These are phyloP conservation scores for Copidosoma aretas DNA, from an alignment of 2,888 invertebrate genomes.

Conservation along the genomic window DNA sequence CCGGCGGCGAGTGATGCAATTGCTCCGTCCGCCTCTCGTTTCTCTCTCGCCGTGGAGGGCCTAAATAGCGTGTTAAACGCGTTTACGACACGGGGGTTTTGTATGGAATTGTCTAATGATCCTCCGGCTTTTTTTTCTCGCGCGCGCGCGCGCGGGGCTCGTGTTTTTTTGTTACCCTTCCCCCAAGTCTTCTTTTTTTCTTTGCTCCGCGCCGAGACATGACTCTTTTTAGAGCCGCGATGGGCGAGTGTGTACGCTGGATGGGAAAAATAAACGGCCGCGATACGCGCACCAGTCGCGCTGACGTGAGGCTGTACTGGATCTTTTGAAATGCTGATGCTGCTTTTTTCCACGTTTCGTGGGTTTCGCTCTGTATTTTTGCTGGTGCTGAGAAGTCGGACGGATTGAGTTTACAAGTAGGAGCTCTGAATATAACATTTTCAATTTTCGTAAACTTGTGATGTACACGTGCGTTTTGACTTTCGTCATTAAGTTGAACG, in stretches of 20 bases:
- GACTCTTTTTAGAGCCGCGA: background rate
- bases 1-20: background rate
- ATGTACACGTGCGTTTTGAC: too few species aligned
- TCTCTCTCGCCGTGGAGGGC: constrained; percentile 1
- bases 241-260: background rate
- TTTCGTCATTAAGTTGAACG: too few species aligned
- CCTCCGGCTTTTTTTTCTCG: constrained; percentile 19
- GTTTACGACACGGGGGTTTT: constrained; percentile 25
- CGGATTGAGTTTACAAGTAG: too few species aligned
- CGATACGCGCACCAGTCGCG: background rate
- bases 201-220: too few species aligned
- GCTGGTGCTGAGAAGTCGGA: too few species aligned
- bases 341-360: too few species aligned
- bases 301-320: background rate
- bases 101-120: constrained; percentile 36
- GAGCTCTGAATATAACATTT: too few species aligned
- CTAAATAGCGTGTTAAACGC: constrained; percentile 34
- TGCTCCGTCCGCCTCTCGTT: background rate
- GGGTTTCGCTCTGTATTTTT: too few species aligned
- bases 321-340: background rate
- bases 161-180: too few species aligned
- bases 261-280: constrained; percentile 14
- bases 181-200: too few species aligned
- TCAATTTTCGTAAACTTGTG: too few species aligned
- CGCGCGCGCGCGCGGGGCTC: too few species aligned